A percentile compares a stretch with the other conserved stretches of the same genome.
phyloP scores from a whole-genome alignment of 2,888 invertebrate genomes.

The Parnassius smintheus region DNA sequence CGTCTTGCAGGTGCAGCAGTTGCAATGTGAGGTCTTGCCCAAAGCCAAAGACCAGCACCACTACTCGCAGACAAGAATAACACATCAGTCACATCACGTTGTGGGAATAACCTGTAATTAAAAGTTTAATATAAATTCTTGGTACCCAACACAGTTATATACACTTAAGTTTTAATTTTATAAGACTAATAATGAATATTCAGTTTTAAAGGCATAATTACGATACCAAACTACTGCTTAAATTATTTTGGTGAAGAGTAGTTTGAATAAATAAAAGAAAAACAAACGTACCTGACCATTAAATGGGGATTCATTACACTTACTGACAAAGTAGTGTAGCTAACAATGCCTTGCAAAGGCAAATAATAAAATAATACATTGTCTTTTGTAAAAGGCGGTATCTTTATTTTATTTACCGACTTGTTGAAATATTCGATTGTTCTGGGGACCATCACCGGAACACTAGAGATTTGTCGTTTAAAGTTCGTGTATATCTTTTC shows the following conservation, averaged over 20 bases:
- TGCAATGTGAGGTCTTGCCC: slow-evolving; percentile 88
- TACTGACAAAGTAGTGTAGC: slow-evolving; percentile 89
- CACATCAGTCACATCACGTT: slow-evolving; percentile 89
- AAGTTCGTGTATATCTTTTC: slow-evolving; percentile 61
- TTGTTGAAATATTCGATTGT: slow-evolving; percentile 64
- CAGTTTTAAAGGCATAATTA: too few relatives aligned
- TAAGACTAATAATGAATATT: too few relatives aligned
- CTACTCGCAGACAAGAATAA: slow-evolving; percentile 89
- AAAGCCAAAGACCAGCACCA: slow-evolving; percentile 92
- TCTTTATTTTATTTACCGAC: slow-evolving; percentile 58
- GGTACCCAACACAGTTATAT: too few relatives aligned
- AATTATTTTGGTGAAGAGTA: too few relatives aligned
- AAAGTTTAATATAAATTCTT: too few relatives aligned
- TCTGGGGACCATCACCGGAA: slow-evolving; percentile 59
- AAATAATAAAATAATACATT: slow-evolving; percentile 88
- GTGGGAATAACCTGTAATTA: slow-evolving; percentile 84
- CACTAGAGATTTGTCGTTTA: slow-evolving; percentile 49
- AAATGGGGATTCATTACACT: slow-evolving; percentile 92
- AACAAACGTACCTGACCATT: slow-evolving; percentile 82
- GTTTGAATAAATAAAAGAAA: too few relatives aligned
- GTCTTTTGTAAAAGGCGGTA: slow-evolving; percentile 86
- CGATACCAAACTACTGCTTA: too few relatives aligned
- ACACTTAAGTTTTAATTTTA: too few relatives aligned
- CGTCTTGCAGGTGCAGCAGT: slow-evolving; percentile 82
- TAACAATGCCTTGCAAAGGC: slow-evolving; percentile 87